Conservation (phyloP, 1,140 invertebrate species). For the Octopus sinensis region DNA sequence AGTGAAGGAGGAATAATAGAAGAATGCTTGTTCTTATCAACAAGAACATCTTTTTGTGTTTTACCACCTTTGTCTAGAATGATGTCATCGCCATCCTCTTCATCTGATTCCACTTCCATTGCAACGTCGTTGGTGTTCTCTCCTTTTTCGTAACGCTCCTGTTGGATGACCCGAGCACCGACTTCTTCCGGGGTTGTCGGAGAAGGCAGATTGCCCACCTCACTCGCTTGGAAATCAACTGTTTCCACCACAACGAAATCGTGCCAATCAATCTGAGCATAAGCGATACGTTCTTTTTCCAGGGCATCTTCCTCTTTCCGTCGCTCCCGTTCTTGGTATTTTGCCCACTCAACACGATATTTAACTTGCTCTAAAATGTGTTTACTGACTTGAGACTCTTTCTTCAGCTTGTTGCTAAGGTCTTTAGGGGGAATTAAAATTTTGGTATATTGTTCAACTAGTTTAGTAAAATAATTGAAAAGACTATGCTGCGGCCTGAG, state of each 20-base stretch:
- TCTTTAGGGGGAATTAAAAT: conserved; percentile 91
- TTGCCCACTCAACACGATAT: conserved; percentile 93
- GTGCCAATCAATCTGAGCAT: conserved; percentile 99
- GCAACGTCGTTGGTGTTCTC: conserved; percentile 55
- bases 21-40: background rate
- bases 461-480: conserved; percentile 97
- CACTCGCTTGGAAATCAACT: conserved; percentile 96
- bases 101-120: conserved; percentile 67
- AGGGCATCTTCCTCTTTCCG: conserved; percentile 90
- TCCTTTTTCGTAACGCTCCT: conserved; percentile 62
- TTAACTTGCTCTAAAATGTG: conserved; percentile 83
- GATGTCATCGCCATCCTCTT: conserved; percentile 43
- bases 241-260: conserved; percentile 99
- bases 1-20: background rate
- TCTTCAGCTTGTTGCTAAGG: conserved; percentile 74
- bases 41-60: background rate
- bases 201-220: conserved; percentile 87
- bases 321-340: conserved; percentile 87
- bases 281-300: conserved; percentile 92
- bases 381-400: conserved; percentile 73
- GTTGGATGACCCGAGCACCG: conserved; percentile 86
- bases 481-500: conserved; percentile 95
- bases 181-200: conserved; percentile 96
- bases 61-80: conserved; percentile 35
- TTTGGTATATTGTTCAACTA: conserved; percentile 98